Percentiles rank a stretch among this genome's conserved stretches.
These are phyloP conservation scores for Phataginus tetradactyla DNA, from an alignment of 2,797 vertebrate genomes.

Conservation along the genomic window DNA sequence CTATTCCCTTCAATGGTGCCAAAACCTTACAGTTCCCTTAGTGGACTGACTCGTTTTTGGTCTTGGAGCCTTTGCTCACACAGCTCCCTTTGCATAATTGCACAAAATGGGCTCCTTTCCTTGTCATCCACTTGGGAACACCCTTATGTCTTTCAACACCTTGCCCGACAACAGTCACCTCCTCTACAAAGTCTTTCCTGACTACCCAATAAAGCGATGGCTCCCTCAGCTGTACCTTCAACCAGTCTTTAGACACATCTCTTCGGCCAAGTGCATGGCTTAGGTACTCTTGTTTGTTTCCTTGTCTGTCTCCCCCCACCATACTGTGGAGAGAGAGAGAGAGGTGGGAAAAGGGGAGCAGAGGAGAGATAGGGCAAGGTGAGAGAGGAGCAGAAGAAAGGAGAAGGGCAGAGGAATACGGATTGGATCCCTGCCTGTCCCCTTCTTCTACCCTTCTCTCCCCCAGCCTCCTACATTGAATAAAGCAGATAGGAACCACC, in stretches of 20 bases:
- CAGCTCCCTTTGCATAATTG: neutral
- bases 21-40: neutral
- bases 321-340: constrained; percentile 74
- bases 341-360: neutral
- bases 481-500: neutral
- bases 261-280: neutral
- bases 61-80: neutral
- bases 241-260: too few relatives aligned
- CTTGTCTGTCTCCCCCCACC: neutral
- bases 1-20: neutral
- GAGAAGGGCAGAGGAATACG: neutral
- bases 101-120: neutral
- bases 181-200: neutral
- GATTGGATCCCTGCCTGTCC: neutral
- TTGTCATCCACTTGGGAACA: neutral
- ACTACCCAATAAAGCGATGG: neutral
- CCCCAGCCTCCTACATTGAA: neutral
- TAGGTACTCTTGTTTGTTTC: neutral
- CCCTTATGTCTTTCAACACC: neutral
- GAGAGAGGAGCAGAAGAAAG: neutral
- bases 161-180: neutral
- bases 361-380: neutral
- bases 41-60: neutral
- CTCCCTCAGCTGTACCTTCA: neutral
- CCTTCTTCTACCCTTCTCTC: neutral